phyloP scores from a whole-genome alignment of 2,888 invertebrate genomes.

The Psylliodes chrysocephalus region DNA sequence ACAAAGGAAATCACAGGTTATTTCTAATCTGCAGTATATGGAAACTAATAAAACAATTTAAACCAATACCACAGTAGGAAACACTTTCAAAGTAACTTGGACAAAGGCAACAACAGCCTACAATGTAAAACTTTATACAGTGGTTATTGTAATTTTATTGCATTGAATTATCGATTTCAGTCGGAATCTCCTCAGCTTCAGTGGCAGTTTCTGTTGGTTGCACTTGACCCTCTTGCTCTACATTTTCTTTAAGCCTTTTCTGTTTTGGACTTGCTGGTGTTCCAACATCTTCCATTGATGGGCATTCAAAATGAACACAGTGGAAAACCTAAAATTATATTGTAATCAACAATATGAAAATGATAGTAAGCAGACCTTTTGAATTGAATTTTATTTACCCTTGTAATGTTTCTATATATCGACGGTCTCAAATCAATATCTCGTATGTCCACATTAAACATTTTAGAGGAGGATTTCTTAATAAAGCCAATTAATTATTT shows the following conservation, averaged over 20 bases:
- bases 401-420: no score
- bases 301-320: constrained; percentile 97
- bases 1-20: constrained; percentile 26
- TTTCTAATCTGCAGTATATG: constrained; percentile 12
- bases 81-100: constrained; percentile 2
- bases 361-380: no score
- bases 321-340: constrained; percentile 83
- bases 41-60: not conserved
- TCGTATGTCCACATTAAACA: no score
- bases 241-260: constrained; percentile 23
- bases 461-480: no score
- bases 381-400: not conserved
- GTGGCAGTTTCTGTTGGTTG: constrained; percentile 60
- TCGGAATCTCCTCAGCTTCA: constrained; percentile 58
- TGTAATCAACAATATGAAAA: no score
- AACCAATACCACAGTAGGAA: constrained; percentile 8
- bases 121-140: not conserved
- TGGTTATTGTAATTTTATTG: constrained; percentile 7
- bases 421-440: no score
- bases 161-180: not conserved
- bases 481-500: no score
- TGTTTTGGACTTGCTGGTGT: constrained; percentile 10
- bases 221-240: constrained; percentile 22
- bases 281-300: constrained; percentile 70
- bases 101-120: not conserved